These are phyloP conservation scores for Gorilla gorilla DNA, from an alignment of 2,113 vertebrate species.

Conservation along the genomic window DNA sequence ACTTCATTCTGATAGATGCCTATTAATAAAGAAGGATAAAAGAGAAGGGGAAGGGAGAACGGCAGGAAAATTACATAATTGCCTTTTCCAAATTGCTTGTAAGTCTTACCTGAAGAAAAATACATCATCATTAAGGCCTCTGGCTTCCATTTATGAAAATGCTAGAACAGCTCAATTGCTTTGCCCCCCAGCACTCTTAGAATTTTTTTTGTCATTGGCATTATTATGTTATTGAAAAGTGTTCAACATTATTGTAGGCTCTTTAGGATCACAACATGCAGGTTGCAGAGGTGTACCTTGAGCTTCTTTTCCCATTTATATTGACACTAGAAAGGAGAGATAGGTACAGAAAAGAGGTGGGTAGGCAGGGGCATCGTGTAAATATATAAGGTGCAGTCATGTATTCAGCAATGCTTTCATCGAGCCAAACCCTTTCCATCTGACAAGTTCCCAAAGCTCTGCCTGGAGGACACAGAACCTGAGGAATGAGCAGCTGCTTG, in stretches of 20 bases:
- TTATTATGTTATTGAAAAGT: conserved; percentile 15
- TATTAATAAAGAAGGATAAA: conserved; percentile 43
- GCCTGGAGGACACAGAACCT: conserved; percentile 38
- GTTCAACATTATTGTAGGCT: not conserved
- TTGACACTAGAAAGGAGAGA: not conserved
- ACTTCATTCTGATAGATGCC: conserved; percentile 39
- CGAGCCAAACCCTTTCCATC: not conserved
- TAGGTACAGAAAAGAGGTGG: not conserved
- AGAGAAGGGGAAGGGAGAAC: conserved; percentile 14
- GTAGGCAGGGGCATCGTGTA: not conserved
- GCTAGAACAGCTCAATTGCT: conserved; percentile 48
- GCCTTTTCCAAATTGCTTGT: conserved; percentile 50
- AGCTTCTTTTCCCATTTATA: not conserved
- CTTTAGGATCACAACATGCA: not conserved
- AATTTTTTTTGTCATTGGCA: not conserved
- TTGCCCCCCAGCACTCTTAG: not conserved
- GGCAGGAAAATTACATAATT: conserved; percentile 60
- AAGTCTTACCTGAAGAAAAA: conserved; percentile 65
- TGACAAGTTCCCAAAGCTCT: not conserved
- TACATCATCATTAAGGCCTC: conserved; percentile 65
- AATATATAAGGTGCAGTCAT: not conserved
- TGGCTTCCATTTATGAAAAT: conserved; percentile 61
- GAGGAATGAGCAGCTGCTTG: conserved; percentile 65
- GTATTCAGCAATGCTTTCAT: not conserved
- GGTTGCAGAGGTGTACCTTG: not conserved